A percentile compares a stretch with the other conserved stretches of the same genome.
Evolutionary conservation across 2,797 vertebrate genomes (phyloP).

Genomic region (Xiphophorus birchmanni): DNA sequence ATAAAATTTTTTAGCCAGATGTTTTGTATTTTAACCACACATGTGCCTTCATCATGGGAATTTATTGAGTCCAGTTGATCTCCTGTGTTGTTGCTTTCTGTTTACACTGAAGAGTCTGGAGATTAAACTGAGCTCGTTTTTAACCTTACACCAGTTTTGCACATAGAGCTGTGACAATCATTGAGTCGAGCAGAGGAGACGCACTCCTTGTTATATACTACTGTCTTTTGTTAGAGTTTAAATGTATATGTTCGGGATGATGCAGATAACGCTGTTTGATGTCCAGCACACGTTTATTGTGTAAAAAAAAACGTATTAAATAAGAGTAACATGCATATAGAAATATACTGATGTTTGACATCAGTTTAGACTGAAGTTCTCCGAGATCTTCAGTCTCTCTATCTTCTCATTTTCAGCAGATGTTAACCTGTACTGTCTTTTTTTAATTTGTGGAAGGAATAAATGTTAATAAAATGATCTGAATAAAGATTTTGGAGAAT

Average conservation of each 20-base stretch:
- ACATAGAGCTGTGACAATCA: not conserved
- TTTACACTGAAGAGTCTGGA: constrained; percentile 3
- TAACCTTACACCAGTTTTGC: constrained; percentile 1
- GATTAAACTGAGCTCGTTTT: constrained; percentile 2
- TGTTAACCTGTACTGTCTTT: not conserved
- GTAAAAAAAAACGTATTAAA: not conserved
- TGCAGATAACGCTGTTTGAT: constrained; percentile 57
- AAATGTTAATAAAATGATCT: not conserved
- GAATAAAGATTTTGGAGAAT: not conserved
- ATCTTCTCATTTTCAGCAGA: not conserved
- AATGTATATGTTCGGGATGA: constrained; percentile 20
- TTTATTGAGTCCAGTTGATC: not conserved
- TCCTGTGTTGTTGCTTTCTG: not conserved
- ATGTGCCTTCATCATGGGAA: constrained; percentile 19
- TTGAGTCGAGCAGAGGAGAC: not conserved
- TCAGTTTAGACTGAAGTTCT: not conserved
- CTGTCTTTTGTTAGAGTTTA: constrained; percentile 33
- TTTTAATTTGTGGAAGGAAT: not conserved
- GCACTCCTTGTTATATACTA: constrained; percentile 13
- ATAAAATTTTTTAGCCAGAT: not conserved
- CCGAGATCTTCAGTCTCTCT: not conserved
- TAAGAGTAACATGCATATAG: constrained; percentile 16
- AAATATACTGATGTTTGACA: constrained; percentile 18
- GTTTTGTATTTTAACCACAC: not conserved
- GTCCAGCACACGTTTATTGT: constrained; percentile 30